Evolutionary conservation across 2,797 vertebrate species (phyloP), one percentile per base, ranked within the genome.

Genomic region (Pogonophryne albipinna): DNA sequence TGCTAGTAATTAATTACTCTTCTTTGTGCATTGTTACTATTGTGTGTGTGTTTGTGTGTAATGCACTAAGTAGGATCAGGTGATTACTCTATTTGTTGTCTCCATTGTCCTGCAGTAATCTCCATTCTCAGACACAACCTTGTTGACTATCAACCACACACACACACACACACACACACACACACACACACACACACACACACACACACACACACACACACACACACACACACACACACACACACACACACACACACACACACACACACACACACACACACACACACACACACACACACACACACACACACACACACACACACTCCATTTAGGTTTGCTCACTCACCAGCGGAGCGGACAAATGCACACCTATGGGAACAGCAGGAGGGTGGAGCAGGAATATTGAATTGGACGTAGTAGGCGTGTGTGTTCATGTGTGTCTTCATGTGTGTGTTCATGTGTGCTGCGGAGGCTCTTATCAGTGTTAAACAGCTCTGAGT

Each of bases 341-440:
- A 65, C 64, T 13, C 23, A 52, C 67, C 62, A 76, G 69, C 76
- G 75, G 56, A 80, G 57, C 1, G 49, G 74, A 61, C 69, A 50
- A 38, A 80, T 77, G 85, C 56, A 80, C 72, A 60, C 57, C 16
- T 72, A 9, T 76, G 70, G 53, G 85, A 88, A 87, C 68, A 83
- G 58, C 41, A 70, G 19, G 56, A 58, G 20, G 47, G 73, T 13
- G 16, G 62, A 74, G 45, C 20, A 67, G 75, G 76, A 85, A 86
- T 81, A 76, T 78, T 68, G 63, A 52, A 65, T 50, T 44, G 52
- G 57, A 80, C 7, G 23, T 23, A 23, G 49, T 51, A 62, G 76
- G 66, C 83, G 82, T 83, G 84, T 85, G 71, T 68, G 68, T 78
- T 17, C 52, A 55, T 83, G 66, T 83, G 84, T 85, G 71, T 68